These are phyloP conservation scores for Pygocentrus nattereri DNA, from an alignment of 2,797 vertebrate species.

Conservation along the genomic window DNA sequence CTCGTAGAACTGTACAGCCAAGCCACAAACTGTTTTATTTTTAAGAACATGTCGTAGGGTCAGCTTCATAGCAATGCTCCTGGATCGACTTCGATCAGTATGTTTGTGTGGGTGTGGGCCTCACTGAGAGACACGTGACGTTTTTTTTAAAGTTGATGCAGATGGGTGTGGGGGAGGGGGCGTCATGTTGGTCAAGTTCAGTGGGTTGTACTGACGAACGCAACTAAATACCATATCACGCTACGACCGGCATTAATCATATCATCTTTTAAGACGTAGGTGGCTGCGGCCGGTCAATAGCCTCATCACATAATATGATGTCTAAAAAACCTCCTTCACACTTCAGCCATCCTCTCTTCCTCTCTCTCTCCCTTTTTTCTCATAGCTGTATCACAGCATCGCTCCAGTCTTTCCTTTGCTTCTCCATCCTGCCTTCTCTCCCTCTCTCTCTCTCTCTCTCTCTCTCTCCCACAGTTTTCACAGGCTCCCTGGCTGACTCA, in stretches of 20 bases:
- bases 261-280: slow-evolving; percentile 43
- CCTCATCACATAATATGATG: slow-evolving; percentile 35
- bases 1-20: not conserved
- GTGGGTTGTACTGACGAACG: slow-evolving; percentile 41
- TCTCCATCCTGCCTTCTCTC: slow-evolving; percentile 43
- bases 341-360: slow-evolving; percentile 66
- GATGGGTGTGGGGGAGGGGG: slow-evolving; percentile 43
- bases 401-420: slow-evolving; percentile 65
- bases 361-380: slow-evolving; percentile 70
- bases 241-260: slow-evolving; percentile 44
- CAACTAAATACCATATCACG: slow-evolving; percentile 41
- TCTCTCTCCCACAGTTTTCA: slow-evolving; percentile 79
- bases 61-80: slow-evolving; percentile 16
- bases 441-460: slow-evolving; percentile 37
- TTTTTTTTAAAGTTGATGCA: slow-evolving; percentile 36
- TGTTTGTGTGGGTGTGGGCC: slow-evolving; percentile 16
- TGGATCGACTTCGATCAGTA: slow-evolving; percentile 15
- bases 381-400: slow-evolving; percentile 78
- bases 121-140: slow-evolving; percentile 7
- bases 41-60: slow-evolving; percentile 12
- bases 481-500: slow-evolving; percentile 79
- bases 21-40: not conserved
- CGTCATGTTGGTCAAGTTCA: slow-evolving; percentile 32
- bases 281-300: slow-evolving; percentile 36
- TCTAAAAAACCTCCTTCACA: slow-evolving; percentile 56